Base-by-base conservation (phyloP, 1,140 invertebrate genomes). In the Temnothorax curvispinosus region DNA sequence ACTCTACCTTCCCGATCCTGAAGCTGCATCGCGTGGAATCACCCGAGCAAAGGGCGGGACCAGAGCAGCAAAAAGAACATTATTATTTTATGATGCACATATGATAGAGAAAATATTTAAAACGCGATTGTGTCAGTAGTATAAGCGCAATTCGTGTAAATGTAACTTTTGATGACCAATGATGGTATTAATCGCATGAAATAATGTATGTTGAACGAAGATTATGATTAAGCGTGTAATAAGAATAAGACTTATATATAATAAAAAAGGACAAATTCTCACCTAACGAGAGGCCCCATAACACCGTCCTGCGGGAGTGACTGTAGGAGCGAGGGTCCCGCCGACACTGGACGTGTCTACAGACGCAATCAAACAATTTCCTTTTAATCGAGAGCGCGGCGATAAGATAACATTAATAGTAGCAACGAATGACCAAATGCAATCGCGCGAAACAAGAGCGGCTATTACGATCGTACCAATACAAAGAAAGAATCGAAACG, bases 1-100 rank as follows among this genome's bases (percentile, higher is more conserved):
- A 97, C 96, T 96, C 96, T 97, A 97, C 96, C 96, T 97, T 96
- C 95, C 96, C 96, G 95, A 96, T 96, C 96, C 96, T 96, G 95
- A 96, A 96, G 96, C 96, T 97, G 95, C 93, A 89, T 89, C 89
- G 87, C 50, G 81, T 77, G 80, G 82, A 89, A 93, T 93, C 93
- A 93, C 54, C 89, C 67, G 67, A 76, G 71, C 21, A 74, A 85
- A 76, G 44, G 74, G 85, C 89, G 82, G 85, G 87, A 81, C 91
- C 90, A 92, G 89, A 91, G 89, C 92, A 93, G 91, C 93, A 93
- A 91, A 87, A 94, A 93, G 84, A 92, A 91, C 18, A 92, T 69
- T n/a, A 86, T 92, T 90, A 91, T 89, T 91, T 91, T 72, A 69
- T 87, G 38, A 87, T 47, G 65, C 52, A 62, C 38, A 47, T 74